A percentile compares a stretch with the other conserved stretches of the same genome.
Evolutionary conservation across 2,797 vertebrate species (phyloP).

Genomic region (Momotus momota): DNA sequence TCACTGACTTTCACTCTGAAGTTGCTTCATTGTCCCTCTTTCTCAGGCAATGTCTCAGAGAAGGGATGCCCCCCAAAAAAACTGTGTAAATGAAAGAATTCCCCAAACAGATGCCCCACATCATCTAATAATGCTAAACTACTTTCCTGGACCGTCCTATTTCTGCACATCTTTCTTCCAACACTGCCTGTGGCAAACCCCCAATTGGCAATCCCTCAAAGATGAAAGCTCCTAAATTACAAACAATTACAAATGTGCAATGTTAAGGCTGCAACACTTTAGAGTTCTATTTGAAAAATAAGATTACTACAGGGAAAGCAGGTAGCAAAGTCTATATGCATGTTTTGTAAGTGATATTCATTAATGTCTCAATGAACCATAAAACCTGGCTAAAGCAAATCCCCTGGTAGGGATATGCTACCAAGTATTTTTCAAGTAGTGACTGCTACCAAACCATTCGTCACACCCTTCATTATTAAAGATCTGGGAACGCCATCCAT

Average conservation of each 20-base stretch:
- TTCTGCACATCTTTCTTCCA: not conserved
- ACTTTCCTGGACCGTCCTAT: not conserved
- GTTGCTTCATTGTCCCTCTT: not conserved
- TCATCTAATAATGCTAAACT: not conserved
- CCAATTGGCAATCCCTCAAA: not conserved
- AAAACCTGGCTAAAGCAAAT: not conserved
- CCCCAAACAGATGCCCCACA: not conserved
- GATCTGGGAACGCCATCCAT: not conserved
- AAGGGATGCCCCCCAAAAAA: not conserved
- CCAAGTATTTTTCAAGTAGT: not conserved
- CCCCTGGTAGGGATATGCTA: not conserved
- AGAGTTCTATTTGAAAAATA: not conserved
- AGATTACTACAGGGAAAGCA: not conserved
- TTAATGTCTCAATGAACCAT: not conserved
- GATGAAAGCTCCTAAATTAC: not conserved
- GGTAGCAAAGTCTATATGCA: not conserved
- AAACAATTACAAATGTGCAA: not conserved
- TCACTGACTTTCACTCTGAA: not conserved
- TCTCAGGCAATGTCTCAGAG: not conserved
- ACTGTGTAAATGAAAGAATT: not conserved
- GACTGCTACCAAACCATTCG: not conserved
- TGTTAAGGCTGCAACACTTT: not conserved
- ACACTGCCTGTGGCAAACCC: not conserved
- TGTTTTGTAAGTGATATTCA: not conserved
- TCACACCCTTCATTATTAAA: constrained; percentile 5